These are phyloP conservation scores for honey bee (Apis mellifera) DNA, from an alignment of 1,140 invertebrate species.

Conservation along the genomic window DNA sequence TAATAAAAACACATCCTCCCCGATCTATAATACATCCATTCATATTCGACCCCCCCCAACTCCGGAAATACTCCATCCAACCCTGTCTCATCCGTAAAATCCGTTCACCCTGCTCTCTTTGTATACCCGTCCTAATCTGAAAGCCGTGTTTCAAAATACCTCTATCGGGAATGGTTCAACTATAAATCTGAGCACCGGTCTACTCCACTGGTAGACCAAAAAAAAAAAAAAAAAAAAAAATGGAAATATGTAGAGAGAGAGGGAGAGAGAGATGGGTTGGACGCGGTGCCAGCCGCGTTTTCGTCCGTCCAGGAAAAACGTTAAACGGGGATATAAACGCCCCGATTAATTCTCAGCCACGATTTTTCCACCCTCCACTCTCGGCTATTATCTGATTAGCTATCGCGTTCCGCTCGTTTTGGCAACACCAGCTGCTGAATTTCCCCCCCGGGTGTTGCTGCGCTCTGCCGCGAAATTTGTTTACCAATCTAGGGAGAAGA, in stretches of 20 bases:
- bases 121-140: neutral
- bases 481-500: neutral
- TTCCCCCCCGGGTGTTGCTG: too few relatives aligned
- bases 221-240: too few relatives aligned
- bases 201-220: neutral
- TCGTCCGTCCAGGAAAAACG: neutral
- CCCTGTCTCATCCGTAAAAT: neutral
- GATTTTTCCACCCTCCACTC: slow-evolving; percentile 2
- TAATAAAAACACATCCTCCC: too few relatives aligned
- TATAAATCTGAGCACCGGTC: neutral
- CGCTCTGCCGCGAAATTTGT: neutral
- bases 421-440: neutral
- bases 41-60: neutral
- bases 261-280: slow-evolving; percentile 1
- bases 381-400: slow-evolving; percentile 8
- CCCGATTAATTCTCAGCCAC: slow-evolving; percentile 13
- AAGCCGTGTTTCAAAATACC: slow-evolving; percentile 1
- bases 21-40: too few relatives aligned
- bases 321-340: slow-evolving; percentile 23
- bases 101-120: neutral
- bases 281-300: neutral
- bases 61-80: neutral
- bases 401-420: neutral
- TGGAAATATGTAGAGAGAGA: neutral
- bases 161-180: too few relatives aligned